Percentiles rank a stretch among this genome's conserved stretches.
Conservation (phyloP, 2,888 invertebrate species). For the Nesidiocoris tenuis region DNA sequence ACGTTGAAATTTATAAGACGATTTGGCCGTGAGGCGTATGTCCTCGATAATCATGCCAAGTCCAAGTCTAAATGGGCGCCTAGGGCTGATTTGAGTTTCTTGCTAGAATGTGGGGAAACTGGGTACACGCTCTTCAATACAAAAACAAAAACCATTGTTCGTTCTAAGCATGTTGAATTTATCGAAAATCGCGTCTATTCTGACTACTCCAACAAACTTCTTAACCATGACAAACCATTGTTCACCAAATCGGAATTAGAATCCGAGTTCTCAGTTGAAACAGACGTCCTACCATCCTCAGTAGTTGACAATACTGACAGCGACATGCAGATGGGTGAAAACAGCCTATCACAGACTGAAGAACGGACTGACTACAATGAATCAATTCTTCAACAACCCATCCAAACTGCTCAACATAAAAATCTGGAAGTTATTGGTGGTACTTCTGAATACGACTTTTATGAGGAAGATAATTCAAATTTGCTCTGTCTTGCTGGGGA, state of each 20-base stretch:
- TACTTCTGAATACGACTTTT: background rate
- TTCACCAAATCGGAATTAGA: background rate
- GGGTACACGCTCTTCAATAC: background rate
- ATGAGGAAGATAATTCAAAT: background rate
- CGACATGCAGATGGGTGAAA: too few species aligned
- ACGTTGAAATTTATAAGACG: background rate
- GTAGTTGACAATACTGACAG: too few species aligned
- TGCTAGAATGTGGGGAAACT: background rate
- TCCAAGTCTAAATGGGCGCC: background rate
- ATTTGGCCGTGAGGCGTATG: background rate
- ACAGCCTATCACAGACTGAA: too few species aligned
- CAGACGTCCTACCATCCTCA: too few species aligned
- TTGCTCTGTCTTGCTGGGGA: background rate
- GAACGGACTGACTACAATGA: too few species aligned
- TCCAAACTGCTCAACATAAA: too few species aligned
- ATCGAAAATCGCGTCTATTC: background rate
- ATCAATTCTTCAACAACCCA: too few species aligned
- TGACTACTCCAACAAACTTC: background rate
- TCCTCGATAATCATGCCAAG: background rate
- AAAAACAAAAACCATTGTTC: background rate
- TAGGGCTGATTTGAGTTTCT: background rate
- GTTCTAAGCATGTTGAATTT: background rate
- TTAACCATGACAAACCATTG: background rate
- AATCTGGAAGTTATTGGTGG: background rate
- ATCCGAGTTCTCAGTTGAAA: background rate